Evolutionary conservation across 2,113 vertebrate species (phyloP), one percentile per base, ranked within the genome.

Genomic region (Anseranas semipalmata): DNA sequence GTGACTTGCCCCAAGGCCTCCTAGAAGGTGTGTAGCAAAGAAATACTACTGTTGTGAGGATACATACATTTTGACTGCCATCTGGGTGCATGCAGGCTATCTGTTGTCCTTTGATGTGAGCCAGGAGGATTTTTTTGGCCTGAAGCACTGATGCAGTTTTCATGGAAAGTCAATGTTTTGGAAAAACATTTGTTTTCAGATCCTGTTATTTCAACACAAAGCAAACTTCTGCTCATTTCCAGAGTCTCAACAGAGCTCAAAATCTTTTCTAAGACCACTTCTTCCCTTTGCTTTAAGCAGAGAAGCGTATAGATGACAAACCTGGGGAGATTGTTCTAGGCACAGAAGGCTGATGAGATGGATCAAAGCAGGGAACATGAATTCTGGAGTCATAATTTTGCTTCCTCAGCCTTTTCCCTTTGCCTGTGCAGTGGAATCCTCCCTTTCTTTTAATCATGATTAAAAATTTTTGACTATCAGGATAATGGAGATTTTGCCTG

Each of bases 331-430:
- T 52, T 30, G 3, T 81, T 89, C 73, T 4, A 25, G 70, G 87
- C 74, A 46, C 25, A 93, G 55, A 37, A 93, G 37, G 60, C 2
- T 1, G 46, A 78, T 41, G 56, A 59, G 74, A 65, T 72, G 60
- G 81, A 80, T 55, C 45, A 39, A 1, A 0, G 28, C 45, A 45
- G 3, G 3, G 80, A 89, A 67, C 0, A 0, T 4, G 14, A 66
- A 62, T 72, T 32, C 73, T 71, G 35, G 84, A 77, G 66, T 79
- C 1, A 3, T 27, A n/a, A 1, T 13, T 80, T 33, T n/a, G 56
- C 55, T 76, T 80, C 82, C 53, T 71, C 70, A 65, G 73, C 68
- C 37, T 79, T 56, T 50, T 55, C 71, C 70, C n/a, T 22, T 39
- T 82, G 30, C 39, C 62, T 76, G 52, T 1, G 7, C 41, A 55